Base-by-base conservation (phyloP, 2,888 invertebrate genomes). In the Nephrotoma guestfalica region DNA sequence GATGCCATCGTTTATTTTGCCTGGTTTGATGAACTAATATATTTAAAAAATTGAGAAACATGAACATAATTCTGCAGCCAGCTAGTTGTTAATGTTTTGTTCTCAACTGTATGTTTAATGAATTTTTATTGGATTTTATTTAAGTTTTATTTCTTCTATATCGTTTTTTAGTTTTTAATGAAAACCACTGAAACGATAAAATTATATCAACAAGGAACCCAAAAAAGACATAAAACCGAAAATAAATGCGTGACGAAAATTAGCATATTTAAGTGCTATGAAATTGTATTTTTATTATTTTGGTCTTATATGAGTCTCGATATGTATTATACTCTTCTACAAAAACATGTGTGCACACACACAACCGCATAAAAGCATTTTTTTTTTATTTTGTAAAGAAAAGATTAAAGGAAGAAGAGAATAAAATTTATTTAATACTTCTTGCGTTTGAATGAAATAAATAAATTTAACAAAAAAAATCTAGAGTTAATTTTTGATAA, bases 251-350 rank as follows among this genome's bases (percentile, higher is more conserved):
- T 85, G 85, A 85, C 85, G 43, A 85, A 86, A 86, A 86, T 86
- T 86, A 41, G 86, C 86, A 86, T 86, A 86, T 57, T 86, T 51
- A 86, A 86, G 86, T 86, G 86, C 51, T 86, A 86, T 86, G 86
- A 86, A 86, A 86, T 51, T 86, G 86, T 51, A 51, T 86, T 86
- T 86, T 86, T 86, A 86, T 86, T 51, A 43, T 86, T 86, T 86
- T 86, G 57, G 51, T 51, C 30, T 86, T 51, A 84, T 84, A 41
- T 15, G 6, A 41, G 42, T 84, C 41, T 84, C 13, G 41, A 15
- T 71, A 71, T 71, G 13, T 57, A 71, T n/a, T 71, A 71, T 71
- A 71, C 9, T 11, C 13, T 1, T 71, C 7, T 71, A 71, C 13
- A 71, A 11, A 71, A 11, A 71, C n/a, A 71, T 71, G 41, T 84